These are phyloP conservation scores for Nasonia longicornis DNA, from an alignment of 1,140 invertebrate genomes.

Conservation along the genomic window DNA sequence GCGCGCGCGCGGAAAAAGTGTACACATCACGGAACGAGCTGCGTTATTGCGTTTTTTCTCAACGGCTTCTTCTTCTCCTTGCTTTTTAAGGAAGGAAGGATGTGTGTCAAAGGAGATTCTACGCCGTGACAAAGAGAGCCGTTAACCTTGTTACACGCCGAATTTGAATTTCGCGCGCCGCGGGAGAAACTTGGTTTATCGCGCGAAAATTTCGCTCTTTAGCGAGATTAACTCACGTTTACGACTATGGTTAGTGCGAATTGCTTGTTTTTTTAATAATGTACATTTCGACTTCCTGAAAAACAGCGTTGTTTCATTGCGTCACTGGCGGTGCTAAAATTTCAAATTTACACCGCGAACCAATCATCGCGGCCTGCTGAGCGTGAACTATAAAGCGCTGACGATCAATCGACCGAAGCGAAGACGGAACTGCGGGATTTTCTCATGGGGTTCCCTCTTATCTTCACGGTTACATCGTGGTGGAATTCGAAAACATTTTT, in stretches of 20 bases:
- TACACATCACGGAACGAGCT: background rate
- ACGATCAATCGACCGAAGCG: slow-evolving; percentile 5
- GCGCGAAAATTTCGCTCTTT: background rate
- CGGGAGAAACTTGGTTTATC: background rate
- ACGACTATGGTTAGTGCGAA: background rate
- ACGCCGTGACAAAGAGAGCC: background rate
- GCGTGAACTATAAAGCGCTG: slow-evolving; percentile 24
- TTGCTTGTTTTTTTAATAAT: background rate
- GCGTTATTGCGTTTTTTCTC: background rate
- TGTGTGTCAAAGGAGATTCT: slow-evolving; percentile 21
- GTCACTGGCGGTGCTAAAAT: background rate
- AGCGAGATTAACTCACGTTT: background rate
- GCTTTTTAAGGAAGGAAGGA: background rate
- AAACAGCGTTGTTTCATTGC: background rate
- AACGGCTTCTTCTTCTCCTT: background rate
- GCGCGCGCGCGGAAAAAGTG: background rate
- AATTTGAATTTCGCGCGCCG: slow-evolving; percentile 6
- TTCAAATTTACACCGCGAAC: slow-evolving; percentile 11
- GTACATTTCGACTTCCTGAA: background rate
- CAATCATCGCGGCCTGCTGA: slow-evolving; percentile 22
- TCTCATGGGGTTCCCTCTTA: background rate
- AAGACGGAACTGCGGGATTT: slow-evolving; percentile 23
- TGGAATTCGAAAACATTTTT: background rate
- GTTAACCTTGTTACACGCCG: slow-evolving; percentile 8
- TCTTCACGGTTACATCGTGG: background rate